Conservation (phyloP, 2,797 vertebrate species). For the Sitta carolinensis region DNA sequence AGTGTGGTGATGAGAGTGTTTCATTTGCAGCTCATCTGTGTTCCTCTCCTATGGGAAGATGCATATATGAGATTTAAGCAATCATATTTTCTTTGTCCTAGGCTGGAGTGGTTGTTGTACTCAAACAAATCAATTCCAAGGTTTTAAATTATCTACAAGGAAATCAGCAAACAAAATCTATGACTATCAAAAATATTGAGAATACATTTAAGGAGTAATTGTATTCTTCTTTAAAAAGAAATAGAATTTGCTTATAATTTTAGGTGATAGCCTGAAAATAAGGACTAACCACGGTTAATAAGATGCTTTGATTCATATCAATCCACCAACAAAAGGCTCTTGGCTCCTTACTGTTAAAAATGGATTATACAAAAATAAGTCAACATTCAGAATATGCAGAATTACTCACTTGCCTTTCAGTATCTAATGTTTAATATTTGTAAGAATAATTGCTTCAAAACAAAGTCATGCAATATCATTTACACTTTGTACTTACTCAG, state of each 20-base stretch:
- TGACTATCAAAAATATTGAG: background rate
- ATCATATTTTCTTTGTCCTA: slow-evolving; percentile 63
- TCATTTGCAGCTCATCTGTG: slow-evolving; percentile 62
- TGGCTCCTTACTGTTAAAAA: background rate
- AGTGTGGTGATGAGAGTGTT: slow-evolving; percentile 63
- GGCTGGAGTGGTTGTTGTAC: slow-evolving; percentile 40
- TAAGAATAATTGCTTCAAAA: slow-evolving; percentile 11
- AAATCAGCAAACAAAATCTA: slow-evolving; percentile 13
- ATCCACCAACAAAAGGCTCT: background rate
- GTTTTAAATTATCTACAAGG: slow-evolving; percentile 47
- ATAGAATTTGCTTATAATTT: background rate
- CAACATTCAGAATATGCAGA: background rate
- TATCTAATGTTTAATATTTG: background rate
- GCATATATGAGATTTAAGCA: slow-evolving; percentile 59
- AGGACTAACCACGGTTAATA: background rate
- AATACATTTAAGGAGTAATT: slow-evolving; percentile 24
- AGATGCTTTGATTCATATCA: background rate
- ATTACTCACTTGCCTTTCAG: background rate
- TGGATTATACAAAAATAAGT: background rate
- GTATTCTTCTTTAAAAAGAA: background rate
- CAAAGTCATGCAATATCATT: background rate
- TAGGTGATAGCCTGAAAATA: background rate
- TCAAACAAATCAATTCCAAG: slow-evolving; percentile 55
- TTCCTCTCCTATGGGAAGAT: slow-evolving; percentile 58
- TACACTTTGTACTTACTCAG: background rate